Base-by-base conservation (phyloP, 2,113 vertebrate genomes). In the Hippocampus abdominalis region DNA sequence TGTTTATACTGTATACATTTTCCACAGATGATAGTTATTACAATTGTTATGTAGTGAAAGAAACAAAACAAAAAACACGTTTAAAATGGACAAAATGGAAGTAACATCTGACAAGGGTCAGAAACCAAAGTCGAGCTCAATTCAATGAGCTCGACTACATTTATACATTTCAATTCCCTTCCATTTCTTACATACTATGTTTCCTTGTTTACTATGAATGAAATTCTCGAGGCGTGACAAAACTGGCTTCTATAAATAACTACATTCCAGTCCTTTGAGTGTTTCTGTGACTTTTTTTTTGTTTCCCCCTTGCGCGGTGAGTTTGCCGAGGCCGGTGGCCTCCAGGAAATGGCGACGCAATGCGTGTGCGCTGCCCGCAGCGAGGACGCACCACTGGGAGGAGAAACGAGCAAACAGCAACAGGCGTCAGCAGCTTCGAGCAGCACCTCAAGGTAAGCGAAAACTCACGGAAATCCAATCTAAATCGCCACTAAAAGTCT, bases 331-430 rank as follows among this genome's bases (percentile, higher is more conserved):
- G 57, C 27, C 15, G 63, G 12, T 9, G n/a, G 15, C 63, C 72
- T 73, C 29, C 89, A 88, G 84, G 85, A 87, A 87, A 74, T 80
- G 81, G 81, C 15, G 23, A 15, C 32, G 29, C 18, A 4, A 36
- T 62, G 32, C 32, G 60, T 21, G 18, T 62, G 60, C 9, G 20
- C 8, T 39, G 8, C 32, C 60, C 32, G 60, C 3, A 39, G 32
- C 18, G 57, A 62, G 60, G 16, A 42, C 59, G 56, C 56, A 48
- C 49, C 40, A 63, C 77, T 51, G 81, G 73, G 70, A 74, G 64
- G 72, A 62, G 80, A 81, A 63, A 76, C 39, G 23, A 68, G 7
- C 69, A 66, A 73, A 13, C 42, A 60, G 68, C 32, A 64, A 51
- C 64, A 72, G 70, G 57, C 74, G 70, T 39, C 64, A 72, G 69